A percentile compares a stretch with the other conserved stretches of the same genome.
phyloP scores from a whole-genome alignment of 1,140 invertebrate species.

The Drosophila virilis region DNA sequence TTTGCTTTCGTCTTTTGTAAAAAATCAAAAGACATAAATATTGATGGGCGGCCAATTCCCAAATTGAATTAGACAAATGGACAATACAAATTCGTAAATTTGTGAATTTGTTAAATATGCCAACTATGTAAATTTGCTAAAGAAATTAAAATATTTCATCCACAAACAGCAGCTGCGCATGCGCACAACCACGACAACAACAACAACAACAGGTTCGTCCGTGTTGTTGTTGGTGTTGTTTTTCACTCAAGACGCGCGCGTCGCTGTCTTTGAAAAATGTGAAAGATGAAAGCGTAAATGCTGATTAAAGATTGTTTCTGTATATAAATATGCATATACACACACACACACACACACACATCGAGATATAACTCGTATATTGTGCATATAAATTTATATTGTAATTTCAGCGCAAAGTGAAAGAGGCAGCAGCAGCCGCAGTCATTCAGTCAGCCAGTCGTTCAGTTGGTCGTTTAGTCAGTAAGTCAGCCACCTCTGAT shows the following conservation, averaged over 20 bases:
- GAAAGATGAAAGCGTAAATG: constrained; percentile 79
- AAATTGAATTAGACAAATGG: constrained; percentile 70
- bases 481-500: constrained; percentile 59
- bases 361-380: constrained; percentile 12
- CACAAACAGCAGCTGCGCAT: constrained; percentile 50
- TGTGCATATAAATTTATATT: constrained; percentile 69
- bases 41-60: constrained; percentile 44
- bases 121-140: constrained; percentile 66
- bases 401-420: constrained; percentile 73
- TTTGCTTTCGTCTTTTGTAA: constrained; percentile 73
- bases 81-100: constrained; percentile 63
- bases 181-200: constrained; percentile 9
- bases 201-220: constrained; percentile 49
- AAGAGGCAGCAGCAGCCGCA: constrained; percentile 43
- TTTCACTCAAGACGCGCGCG: constrained; percentile 50
- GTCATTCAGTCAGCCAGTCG: constrained; percentile 38
- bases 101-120: constrained; percentile 49
- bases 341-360: constrained; percentile 11
- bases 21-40: constrained; percentile 45
- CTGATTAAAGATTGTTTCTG: constrained; percentile 78
- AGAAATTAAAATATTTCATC: constrained; percentile 67
- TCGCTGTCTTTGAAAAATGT: constrained; percentile 68
- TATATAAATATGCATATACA: constrained; percentile 41
- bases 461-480: constrained; percentile 67
- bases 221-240: constrained; percentile 60